Conservation (phyloP, 2,797 vertebrate genomes). For the Cossypha heuglini region DNA sequence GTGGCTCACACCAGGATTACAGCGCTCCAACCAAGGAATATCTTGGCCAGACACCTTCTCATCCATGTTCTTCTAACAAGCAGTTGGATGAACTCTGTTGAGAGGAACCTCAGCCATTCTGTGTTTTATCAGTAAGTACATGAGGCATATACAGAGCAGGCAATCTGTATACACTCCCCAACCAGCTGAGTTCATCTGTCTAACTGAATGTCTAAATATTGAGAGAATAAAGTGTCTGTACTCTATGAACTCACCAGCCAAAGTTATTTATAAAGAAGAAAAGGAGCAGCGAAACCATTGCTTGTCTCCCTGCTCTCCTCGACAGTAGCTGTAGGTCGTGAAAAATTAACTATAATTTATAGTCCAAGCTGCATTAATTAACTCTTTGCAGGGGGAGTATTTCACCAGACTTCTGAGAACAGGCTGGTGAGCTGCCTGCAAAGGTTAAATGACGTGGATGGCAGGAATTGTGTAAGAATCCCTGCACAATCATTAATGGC, state of each 20-base stretch:
- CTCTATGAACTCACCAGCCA: constrained; percentile 33
- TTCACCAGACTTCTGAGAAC: neutral
- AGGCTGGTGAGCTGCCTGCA: neutral
- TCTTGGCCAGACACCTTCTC: constrained; percentile 34
- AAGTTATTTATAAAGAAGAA: constrained; percentile 17
- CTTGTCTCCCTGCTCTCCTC: neutral
- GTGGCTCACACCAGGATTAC: neutral
- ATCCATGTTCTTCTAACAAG: constrained; percentile 6
- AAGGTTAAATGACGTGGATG: neutral
- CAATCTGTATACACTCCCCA: constrained; percentile 71
- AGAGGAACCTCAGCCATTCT: constrained; percentile 52
- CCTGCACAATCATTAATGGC: neutral
- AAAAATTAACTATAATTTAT: constrained; percentile 34
- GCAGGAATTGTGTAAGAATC: neutral
- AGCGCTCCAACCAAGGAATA: neutral
- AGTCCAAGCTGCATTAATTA: constrained; percentile 27
- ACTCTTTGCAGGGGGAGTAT: constrained; percentile 19
- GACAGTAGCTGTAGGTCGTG: constrained; percentile 37
- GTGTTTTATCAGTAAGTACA: constrained; percentile 70
- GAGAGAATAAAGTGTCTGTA: constrained; percentile 66
- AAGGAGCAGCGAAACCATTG: neutral
- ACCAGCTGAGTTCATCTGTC: constrained; percentile 72
- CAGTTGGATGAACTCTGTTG: neutral
- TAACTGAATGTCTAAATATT: constrained; percentile 77
- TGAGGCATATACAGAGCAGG: constrained; percentile 73